These are phyloP conservation scores for Gymnogyps californianus DNA, from an alignment of 2,113 vertebrate genomes.

Conservation along the genomic window DNA sequence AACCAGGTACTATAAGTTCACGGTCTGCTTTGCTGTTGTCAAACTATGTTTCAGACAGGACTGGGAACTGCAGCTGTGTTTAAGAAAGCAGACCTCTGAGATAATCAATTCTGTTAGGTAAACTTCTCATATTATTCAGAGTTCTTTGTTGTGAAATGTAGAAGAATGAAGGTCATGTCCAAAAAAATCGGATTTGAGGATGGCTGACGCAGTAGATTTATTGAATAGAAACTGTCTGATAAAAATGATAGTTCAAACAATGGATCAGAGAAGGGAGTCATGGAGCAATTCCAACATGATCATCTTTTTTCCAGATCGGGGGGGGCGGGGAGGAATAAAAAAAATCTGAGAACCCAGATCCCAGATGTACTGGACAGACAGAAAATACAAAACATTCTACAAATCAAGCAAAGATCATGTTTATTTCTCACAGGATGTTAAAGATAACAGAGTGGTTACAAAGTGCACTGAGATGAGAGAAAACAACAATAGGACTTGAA, in stretches of 20 bases:
- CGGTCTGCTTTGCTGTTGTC: neutral
- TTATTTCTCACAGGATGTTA: neutral
- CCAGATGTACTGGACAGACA: neutral
- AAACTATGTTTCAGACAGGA: neutral
- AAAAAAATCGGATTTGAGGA: neutral
- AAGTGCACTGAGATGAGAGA: neutral
- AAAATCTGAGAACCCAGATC: neutral
- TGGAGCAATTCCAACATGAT: neutral
- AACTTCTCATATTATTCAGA: constrained; percentile 18
- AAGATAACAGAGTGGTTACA: neutral
- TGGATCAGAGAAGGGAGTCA: neutral
- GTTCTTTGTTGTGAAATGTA: constrained; percentile 12
- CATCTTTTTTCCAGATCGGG: neutral
- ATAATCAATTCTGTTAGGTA: constrained; percentile 19
- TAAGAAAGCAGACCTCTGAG: neutral
- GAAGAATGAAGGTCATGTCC: neutral
- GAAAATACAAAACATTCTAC: neutral
- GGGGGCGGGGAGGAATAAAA: too few relatives aligned
- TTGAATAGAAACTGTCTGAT: neutral
- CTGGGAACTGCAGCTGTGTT: neutral
- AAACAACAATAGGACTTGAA: neutral
- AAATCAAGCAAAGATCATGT: neutral
- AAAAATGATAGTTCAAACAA: constrained; percentile 37
- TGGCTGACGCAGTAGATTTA: neutral
- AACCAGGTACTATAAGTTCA: neutral